Conservation (phyloP, 2,113 vertebrate species). For the Gallinago undulata region DNA sequence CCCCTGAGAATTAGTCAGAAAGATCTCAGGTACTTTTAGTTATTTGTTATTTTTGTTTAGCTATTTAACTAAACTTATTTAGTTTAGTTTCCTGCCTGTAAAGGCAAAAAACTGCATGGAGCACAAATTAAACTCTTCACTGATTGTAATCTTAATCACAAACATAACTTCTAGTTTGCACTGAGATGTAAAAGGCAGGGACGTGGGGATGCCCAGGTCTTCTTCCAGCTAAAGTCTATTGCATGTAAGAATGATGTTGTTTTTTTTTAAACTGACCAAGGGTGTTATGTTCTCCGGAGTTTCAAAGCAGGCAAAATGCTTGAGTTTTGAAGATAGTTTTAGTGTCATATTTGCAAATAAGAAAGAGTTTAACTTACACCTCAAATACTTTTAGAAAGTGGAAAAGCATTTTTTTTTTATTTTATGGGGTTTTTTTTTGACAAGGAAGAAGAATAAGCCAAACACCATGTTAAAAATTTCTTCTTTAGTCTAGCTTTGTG, state of each 20-base stretch:
- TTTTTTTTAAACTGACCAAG: neutral
- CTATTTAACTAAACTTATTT: too few relatives aligned
- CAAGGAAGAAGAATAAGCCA: neutral
- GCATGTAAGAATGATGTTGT: neutral
- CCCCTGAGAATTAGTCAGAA: neutral
- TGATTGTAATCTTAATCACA: neutral
- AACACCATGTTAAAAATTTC: neutral
- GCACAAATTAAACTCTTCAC: neutral
- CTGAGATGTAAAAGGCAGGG: neutral
- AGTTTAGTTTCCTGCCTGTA: neutral
- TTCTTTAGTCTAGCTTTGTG: neutral
- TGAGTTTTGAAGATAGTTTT: neutral
- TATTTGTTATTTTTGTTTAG: neutral
- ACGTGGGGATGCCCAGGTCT: neutral
- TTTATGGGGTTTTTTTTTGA: neutral
- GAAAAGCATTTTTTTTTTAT: neutral
- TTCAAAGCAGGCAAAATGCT: neutral
- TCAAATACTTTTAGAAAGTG: neutral
- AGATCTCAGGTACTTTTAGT: neutral
- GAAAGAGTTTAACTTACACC: neutral
- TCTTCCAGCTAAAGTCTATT: neutral
- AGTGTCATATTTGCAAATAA: neutral
- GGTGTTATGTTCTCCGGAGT: neutral
- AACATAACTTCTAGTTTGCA: neutral
- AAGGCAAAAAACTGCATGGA: neutral